These are phyloP conservation scores for Porites lobata DNA, from an alignment of 92 coral and sea anemone species.

Conservation along the genomic window DNA sequence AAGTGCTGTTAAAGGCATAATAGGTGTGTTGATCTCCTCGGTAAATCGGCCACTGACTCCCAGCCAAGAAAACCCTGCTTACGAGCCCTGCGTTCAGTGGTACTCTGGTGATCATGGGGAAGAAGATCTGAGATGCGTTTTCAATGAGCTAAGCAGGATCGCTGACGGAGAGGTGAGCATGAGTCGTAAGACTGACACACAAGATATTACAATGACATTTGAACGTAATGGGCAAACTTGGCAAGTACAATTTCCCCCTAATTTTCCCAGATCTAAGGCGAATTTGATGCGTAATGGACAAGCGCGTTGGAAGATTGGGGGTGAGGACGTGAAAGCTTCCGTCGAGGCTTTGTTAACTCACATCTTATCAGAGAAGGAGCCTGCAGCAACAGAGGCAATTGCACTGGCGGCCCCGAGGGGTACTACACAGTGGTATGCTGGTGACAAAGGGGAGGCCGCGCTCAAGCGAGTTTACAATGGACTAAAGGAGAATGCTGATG, in stretches of 20 bases:
- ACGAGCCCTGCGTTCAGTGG: conserved; percentile 40
- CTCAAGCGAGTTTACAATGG: conserved; percentile 29
- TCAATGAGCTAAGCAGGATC: conserved; percentile 30
- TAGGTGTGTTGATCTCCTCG: neutral
- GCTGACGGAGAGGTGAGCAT: conserved; percentile 33
- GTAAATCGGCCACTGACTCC: neutral
- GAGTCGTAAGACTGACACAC: conserved; percentile 37
- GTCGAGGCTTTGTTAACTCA: neutral
- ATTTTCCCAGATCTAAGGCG: conserved; percentile 38
- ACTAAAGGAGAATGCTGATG: conserved; percentile 18
- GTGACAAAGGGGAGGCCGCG: conserved; percentile 10
- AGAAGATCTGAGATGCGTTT: conserved; percentile 16
- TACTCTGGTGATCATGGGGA: conserved; percentile 39
- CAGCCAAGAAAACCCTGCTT: neutral
- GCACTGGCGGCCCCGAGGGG: neutral
- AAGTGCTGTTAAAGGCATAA: conserved; percentile 17
- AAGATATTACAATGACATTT: conserved; percentile 44
- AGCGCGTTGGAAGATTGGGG: neutral
- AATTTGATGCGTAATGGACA: neutral
- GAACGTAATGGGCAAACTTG: conserved; percentile 20
- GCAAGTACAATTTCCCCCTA: conserved; percentile 44
- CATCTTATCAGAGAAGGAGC: neutral
- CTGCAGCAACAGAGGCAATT: neutral
- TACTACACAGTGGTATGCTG: conserved; percentile 58
- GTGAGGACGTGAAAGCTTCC: neutral